Base-by-base conservation (phyloP, 2,888 invertebrate genomes). In the Hybos culiciformis region DNA sequence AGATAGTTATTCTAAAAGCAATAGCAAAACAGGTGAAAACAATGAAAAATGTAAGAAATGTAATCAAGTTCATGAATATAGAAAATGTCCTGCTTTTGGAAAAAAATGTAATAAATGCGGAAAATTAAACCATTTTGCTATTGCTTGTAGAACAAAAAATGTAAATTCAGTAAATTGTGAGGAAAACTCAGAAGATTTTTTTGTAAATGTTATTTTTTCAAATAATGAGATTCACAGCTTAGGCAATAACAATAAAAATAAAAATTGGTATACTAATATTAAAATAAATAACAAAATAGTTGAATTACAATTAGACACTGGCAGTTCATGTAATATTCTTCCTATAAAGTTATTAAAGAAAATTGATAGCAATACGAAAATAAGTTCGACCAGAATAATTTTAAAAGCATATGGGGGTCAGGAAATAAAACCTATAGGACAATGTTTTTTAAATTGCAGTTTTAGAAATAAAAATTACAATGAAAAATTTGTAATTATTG, bases 101-200 rank as follows among this genome's bases (percentile, higher is more conserved):
- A 32, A 39, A 14, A 31, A 29, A 34, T 37, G 26, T 33, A 39
- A 34, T 23, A 26, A 39, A n/a, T 39, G 43, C n/a, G n/a, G n/a
- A n/a, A n/a, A n/a, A n/a, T n/a, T n/a, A n/a, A 6, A 43, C 14
- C 39, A 39, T 17, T 39, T 39, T 36, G 29, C 36, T 8, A 12
- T 39, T 34, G 34, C 26, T 24, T 39, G 39, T 39, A 26, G 36
- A 33, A 24, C 11, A 29, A 41, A 34, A 34, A 14, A 18, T 9
- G 24, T 41, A 33, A 24, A 11, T 3, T 7, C 19, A 5, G 26
- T 26, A 18, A 14, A 18, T 19, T 21, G n/a, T 8, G 17, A 19
- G 9, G 23, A 34, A n/a, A 43, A 36, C 36, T 19, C 33, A 2
- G 33, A 33, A 14, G 36, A 39, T 33, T 29, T 8, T 15, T 37